These are phyloP conservation scores for Ceratina calcarata DNA, from an alignment of 1,140 invertebrate species.

Conservation along the genomic window DNA sequence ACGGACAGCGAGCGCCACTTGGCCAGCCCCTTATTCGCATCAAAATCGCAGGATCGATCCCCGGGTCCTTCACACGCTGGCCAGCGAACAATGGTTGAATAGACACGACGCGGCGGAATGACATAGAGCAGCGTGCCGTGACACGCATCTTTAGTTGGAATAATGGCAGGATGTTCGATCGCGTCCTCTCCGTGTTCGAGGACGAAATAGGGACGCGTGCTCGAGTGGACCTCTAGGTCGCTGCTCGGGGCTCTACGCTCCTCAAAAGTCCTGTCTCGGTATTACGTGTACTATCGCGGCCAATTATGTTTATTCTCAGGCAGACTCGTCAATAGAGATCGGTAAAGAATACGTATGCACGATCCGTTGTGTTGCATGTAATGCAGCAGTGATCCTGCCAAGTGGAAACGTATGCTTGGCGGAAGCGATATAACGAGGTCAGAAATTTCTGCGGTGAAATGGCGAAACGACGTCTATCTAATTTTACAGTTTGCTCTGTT, in stretches of 20 bases:
- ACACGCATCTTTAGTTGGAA: constrained; percentile 11
- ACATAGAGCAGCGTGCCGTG: constrained; percentile 3
- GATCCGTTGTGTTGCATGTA: not conserved
- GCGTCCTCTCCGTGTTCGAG: not conserved
- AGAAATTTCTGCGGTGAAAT: too few relatives aligned
- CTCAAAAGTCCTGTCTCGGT: not conserved
- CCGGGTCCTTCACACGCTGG: not conserved
- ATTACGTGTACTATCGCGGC: not conserved
- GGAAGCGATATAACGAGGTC: too few relatives aligned
- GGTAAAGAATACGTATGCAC: constrained; percentile 7
- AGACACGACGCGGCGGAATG: constrained; percentile 6
- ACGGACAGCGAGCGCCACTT: constrained; percentile 4
- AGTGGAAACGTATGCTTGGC: not conserved
- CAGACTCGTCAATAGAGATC: not conserved
- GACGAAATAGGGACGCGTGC: not conserved
- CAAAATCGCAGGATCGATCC: constrained; percentile 35
- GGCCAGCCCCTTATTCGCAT: constrained; percentile 13
- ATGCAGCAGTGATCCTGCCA: constrained; percentile 7
- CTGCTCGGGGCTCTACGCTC: not conserved
- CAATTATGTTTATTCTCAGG: not conserved
- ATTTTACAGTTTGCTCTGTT: too few relatives aligned
- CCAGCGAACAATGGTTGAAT: constrained; percentile 26
- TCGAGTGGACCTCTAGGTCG: not conserved
- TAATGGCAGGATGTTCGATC: constrained; percentile 15
- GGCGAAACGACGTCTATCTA: too few relatives aligned